A percentile compares a stretch with the other conserved stretches of the same genome.
Evolutionary conservation across 2,113 vertebrate species (phyloP).

Genomic region (Lethenteron reissneri): DNA sequence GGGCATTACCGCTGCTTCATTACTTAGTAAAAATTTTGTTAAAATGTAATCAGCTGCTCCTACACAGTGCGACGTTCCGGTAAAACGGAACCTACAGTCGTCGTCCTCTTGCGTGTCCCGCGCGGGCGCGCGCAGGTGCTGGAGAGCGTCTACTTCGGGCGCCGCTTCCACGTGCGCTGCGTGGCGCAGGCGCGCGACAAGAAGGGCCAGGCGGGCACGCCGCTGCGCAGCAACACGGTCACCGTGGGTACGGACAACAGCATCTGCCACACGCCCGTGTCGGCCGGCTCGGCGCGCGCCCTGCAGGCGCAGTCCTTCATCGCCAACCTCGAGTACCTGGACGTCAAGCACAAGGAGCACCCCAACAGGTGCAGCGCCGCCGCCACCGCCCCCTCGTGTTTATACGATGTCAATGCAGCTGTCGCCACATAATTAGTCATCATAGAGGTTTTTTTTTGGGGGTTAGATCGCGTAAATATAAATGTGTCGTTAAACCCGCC

Average conservation of each 20-base stretch:
- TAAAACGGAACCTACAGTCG: neutral
- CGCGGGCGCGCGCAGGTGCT: slow-evolving; percentile 34
- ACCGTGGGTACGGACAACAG: slow-evolving; percentile 72
- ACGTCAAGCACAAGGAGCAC: slow-evolving; percentile 91
- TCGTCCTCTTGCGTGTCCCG: neutral
- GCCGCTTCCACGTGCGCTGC: slow-evolving; percentile 75
- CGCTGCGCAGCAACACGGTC: slow-evolving; percentile 58
- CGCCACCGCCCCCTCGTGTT: too few relatives aligned
- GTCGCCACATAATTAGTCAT: too few relatives aligned
- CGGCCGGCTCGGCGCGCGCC: slow-evolving; percentile 62
- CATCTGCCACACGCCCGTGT: slow-evolving; percentile 84
- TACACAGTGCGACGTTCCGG: too few relatives aligned
- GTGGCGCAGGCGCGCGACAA: slow-evolving; percentile 78
- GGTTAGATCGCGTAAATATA: too few relatives aligned
- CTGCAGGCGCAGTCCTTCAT: slow-evolving; percentile 96
- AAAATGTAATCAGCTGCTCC: too few relatives aligned
- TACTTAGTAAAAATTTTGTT: too few relatives aligned
- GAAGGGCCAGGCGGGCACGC: slow-evolving; percentile 57
- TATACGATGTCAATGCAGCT: too few relatives aligned
- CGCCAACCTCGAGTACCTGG: slow-evolving; percentile 72
- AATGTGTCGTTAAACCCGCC: too few relatives aligned
- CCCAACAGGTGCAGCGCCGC: slow-evolving; percentile 49
- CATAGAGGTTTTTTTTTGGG: too few relatives aligned
- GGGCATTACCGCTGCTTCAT: too few relatives aligned
- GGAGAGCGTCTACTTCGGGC: slow-evolving; percentile 94